Conservation (phyloP, 2,797 vertebrate species). For the Pipistrellus pipistrellus region DNA sequence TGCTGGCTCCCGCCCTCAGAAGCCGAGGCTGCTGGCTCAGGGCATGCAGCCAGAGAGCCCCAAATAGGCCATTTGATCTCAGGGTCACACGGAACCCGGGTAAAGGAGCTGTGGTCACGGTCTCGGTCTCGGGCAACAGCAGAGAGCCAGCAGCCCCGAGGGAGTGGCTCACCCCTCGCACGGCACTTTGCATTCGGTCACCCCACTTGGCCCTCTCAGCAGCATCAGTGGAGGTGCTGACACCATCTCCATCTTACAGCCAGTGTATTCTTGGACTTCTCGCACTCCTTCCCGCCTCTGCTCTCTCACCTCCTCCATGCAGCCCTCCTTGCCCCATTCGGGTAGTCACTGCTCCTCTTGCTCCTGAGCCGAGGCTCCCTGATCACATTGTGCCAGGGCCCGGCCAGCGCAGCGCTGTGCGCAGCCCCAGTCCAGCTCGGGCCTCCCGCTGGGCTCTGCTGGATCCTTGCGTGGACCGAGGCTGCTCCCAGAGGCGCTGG, state of each 20-base stretch:
- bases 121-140: background rate
- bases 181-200: background rate
- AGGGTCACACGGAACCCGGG: background rate
- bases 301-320: background rate
- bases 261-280: background rate
- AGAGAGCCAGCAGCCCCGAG: background rate
- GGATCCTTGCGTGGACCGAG: fast-evolving
- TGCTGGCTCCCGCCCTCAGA: background rate
- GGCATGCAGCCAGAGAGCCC: background rate
- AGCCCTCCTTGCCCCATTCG: background rate
- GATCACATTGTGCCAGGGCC: background rate
- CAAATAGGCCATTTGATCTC: slow-evolving; percentile 11
- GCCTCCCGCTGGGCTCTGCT: background rate
- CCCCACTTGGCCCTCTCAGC: background rate
- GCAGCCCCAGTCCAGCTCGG: fast-evolving
- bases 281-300: background rate
- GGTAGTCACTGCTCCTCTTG: background rate
- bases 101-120: background rate
- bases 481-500: slow-evolving; percentile 10
- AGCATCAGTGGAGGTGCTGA: fast-evolving
- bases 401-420: background rate
- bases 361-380: background rate
- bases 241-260: background rate
- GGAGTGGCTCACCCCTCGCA: background rate
- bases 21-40: background rate